Base-by-base conservation (phyloP, 2,888 invertebrate species). In the Drosophila siamana region DNA sequence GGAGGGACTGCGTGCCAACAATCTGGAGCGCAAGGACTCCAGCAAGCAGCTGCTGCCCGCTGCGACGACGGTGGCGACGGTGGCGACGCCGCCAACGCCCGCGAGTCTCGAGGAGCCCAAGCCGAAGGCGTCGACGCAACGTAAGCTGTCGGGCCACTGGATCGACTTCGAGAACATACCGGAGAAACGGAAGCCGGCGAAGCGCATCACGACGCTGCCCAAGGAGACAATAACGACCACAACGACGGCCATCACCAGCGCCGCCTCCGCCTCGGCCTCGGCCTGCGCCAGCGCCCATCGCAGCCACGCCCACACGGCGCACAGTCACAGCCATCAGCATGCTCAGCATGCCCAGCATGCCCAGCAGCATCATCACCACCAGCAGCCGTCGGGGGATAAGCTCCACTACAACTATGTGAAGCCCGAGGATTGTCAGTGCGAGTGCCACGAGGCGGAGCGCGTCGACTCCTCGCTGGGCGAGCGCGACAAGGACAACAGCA, bases 91-190 rank as follows among this genome's bases (percentile, higher is more conserved):
- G 1, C 72, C 55, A 7, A 43, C 51, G 0, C 41, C 52, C 0
- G 19, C 52, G 13, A 60, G 28, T 2, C 15, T 82, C 60, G 83
- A 85, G 57, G 75, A 75, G 51, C 80, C 65, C 15, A 77, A 84
- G 38, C 57, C 75, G 2, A 76, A 68, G 54, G 57, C 67, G 74
- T 91, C 81, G 19, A 87, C 89, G n/a, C 86, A 91, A 68, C 80
- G 91, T 48, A 92, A 92, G 55, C 81, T 90, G 28, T 92, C 91
- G 16, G 92, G 92, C 0, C 95, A 96, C 80, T 97, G 97, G 97
- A 96, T 97, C 69, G 96, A 97, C 91, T 97, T 97, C 90, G 96
- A 96, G 90, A 97, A 97, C 88, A 95, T 97, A 63, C 97, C 97
- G 0, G 97, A 97, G 92, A 94, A 95, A 76, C 93, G 96, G 57